Base-by-base conservation (phyloP, 1,140 invertebrate genomes). In the Polypedilum vanderplanki region DNA sequence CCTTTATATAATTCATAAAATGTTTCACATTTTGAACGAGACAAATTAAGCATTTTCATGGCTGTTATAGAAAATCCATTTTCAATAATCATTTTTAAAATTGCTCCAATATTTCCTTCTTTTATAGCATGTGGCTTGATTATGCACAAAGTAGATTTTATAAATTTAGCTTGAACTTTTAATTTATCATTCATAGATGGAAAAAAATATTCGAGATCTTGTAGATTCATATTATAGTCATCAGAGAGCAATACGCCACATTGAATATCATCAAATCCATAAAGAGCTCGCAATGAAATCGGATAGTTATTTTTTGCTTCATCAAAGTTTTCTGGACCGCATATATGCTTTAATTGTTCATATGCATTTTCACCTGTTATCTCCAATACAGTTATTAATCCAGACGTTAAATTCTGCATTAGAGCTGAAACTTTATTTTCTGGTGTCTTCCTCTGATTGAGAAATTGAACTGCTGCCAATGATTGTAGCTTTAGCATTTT, bases 1-100 rank as follows among this genome's bases (percentile, higher is more conserved):
- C 92, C 92, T 83, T 95, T 95, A 81, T 98, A 98, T 15, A 97
- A 90, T 85, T 97, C 95, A 80, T 92, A 89, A 85, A 98, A 97
- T 83, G 97, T 93, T 79, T 93, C 92, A 33, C 92, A 93, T 83
- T 95, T 91, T 3, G 89, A 85, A 77, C 88, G 87, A 77, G 92
- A 91, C 78, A 97, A 84, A 77, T 90, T 85, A 78, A 92, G 89
- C 87, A 93, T 90, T 81, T 92, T 88, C 41, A 96, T 83, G 5
- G 91, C 93, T 3, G 90, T 90, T 15, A 98, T 88, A 65, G 87
- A 85, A 79, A 91, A 97, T 7, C 89, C 89, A 67, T 87, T 87
- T 74, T 90, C 87, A 73, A 88, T 86, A 77, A 97, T 95, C 41
- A 87, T 87, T 73, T 87, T 84, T 10, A 97, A 84, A 15, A 95